Evolutionary conservation across 2,797 vertebrate species (phyloP).

Genomic region (Chelon labrosus): DNA sequence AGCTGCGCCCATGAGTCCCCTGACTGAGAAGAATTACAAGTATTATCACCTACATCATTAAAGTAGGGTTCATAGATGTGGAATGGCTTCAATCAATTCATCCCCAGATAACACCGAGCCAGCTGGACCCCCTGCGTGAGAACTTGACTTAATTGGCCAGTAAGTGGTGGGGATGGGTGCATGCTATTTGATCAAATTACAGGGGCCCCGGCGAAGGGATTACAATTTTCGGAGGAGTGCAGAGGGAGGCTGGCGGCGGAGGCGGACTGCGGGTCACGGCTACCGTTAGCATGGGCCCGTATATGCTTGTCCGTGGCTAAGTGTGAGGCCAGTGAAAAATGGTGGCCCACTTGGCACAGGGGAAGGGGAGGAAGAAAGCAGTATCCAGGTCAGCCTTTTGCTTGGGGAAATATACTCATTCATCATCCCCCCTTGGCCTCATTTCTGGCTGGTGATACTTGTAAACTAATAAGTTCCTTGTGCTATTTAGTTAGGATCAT

Average conservation of each 20-base stretch:
- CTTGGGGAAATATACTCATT: constrained; percentile 93
- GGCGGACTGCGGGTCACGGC: constrained; percentile 84
- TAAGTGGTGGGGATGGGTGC: constrained; percentile 98
- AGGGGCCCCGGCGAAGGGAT: constrained; percentile 89
- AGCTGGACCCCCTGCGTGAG: constrained; percentile 99
- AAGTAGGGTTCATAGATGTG: constrained; percentile 96
- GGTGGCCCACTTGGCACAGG: constrained; percentile 91
- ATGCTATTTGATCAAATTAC: constrained; percentile 99
- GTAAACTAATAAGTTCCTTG: constrained; percentile 90
- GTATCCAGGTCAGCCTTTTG: constrained; percentile 95
- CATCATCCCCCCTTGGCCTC: constrained; percentile 95
- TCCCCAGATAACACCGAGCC: constrained; percentile 96
- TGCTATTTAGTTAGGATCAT: constrained; percentile 87
- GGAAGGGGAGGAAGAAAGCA: constrained; percentile 79
- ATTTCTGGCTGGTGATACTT: constrained; percentile 94
- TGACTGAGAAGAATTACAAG: constrained; percentile 99
- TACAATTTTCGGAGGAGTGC: constrained; percentile 89
- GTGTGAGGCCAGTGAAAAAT: constrained; percentile 94
- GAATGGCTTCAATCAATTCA: constrained; percentile 99
- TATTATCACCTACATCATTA: constrained; percentile 99
- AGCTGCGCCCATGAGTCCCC: constrained; percentile 97
- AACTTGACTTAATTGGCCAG: constrained; percentile 99
- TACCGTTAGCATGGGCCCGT: constrained; percentile 83
- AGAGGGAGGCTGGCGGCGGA: constrained; percentile 69
- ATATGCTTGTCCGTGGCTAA: constrained; percentile 87